Evolutionary conservation across 2,797 vertebrate genomes (phyloP).

Genomic region (Xiphorhynchus erythropygius): DNA sequence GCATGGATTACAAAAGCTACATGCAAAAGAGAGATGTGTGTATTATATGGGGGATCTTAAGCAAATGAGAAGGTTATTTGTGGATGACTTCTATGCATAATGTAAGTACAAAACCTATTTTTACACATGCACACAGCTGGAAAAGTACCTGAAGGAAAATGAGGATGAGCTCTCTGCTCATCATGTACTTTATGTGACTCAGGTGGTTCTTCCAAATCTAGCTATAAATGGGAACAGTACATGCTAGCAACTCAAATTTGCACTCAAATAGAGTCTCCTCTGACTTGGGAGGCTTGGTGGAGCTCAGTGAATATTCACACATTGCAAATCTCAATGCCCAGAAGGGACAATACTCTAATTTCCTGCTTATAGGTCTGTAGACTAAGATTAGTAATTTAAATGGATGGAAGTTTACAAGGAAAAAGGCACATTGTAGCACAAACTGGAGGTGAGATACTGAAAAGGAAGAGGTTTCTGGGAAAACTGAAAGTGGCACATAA

Average conservation of each 20-base stretch:
- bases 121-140: background rate
- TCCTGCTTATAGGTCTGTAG: background rate
- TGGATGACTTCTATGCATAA: conserved; percentile 35
- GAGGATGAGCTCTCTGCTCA: background rate
- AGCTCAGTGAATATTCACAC: background rate
- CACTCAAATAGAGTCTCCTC: background rate
- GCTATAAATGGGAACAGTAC: background rate
- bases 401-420: background rate
- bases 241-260: background rate
- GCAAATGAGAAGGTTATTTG: conserved; percentile 43
- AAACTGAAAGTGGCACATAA: background rate
- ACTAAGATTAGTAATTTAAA: background rate
- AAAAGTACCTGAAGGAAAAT: conserved; percentile 2
- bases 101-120: conserved; percentile 50
- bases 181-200: background rate
- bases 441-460: background rate
- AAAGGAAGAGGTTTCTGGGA: background rate
- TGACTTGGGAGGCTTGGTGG: background rate
- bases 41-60: background rate
- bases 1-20: background rate
- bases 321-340: background rate
- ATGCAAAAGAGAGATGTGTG: background rate
- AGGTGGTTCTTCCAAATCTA: background rate
- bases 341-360: background rate
- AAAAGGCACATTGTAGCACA: background rate